A percentile compares a stretch with the other conserved stretches of the same genome.
Evolutionary conservation across 2,888 invertebrate species (phyloP).

Genomic region (Perdita meconis): DNA sequence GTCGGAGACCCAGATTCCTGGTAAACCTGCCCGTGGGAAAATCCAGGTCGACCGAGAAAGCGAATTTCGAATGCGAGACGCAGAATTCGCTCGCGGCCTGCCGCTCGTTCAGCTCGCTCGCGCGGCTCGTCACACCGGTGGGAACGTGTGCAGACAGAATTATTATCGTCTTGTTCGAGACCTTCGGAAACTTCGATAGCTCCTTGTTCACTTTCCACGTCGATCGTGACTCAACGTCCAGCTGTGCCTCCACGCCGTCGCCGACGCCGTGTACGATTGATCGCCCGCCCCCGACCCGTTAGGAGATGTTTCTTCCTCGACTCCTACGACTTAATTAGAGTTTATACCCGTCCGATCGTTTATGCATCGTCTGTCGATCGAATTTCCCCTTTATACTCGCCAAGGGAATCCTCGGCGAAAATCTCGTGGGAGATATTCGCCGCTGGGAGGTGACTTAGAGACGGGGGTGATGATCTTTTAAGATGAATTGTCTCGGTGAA

Average conservation of each 20-base stretch:
- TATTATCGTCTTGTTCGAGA: conserved; percentile 46
- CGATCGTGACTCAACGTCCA: conserved; percentile 41
- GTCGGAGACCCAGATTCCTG: conserved; percentile 66
- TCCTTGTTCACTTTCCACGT: conserved; percentile 32
- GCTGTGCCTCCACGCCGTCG: conserved; percentile 15
- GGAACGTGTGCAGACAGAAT: conserved; percentile 46
- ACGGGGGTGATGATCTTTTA: too few relatives aligned
- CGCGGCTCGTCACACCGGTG: conserved; percentile 40
- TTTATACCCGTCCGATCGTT: conserved; percentile 29
- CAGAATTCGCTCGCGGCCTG: conserved; percentile 53
- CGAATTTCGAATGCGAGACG: conserved; percentile 59
- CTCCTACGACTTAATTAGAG: conserved; percentile 42
- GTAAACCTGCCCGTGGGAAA: conserved; percentile 68
- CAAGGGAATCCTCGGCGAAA: not conserved
- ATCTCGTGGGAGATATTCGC: not conserved
- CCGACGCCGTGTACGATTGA: conserved; percentile 40
- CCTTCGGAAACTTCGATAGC: conserved; percentile 42
- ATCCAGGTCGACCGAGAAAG: conserved; percentile 67
- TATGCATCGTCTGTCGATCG: conserved; percentile 14
- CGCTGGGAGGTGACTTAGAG: too few relatives aligned
- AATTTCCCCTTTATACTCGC: conserved; percentile 27
- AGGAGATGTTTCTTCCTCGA: conserved; percentile 1
- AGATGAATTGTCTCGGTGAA: too few relatives aligned
- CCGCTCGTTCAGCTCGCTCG: conserved; percentile 16
- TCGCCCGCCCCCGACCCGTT: conserved; percentile 7